Evolutionary conservation across 2,797 vertebrate species (phyloP), one percentile per base, ranked within the genome.

Genomic region (Trichosurus vulpecula): DNA sequence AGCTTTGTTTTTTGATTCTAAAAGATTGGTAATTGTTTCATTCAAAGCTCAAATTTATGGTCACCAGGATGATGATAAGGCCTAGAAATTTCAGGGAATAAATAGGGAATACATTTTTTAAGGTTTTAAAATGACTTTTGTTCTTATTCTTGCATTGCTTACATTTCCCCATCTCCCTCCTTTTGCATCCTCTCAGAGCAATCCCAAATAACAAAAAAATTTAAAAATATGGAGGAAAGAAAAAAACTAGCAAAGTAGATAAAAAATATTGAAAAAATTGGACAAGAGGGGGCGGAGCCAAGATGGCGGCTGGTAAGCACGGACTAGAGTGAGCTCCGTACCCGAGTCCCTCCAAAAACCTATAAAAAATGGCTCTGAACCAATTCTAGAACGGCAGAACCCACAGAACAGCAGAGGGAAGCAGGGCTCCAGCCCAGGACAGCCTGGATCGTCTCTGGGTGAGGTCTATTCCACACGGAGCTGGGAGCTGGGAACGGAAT

Each of bases 11-110:
- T 97, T 91, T 93, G 47, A 94, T 91, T 96, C 96, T 47, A 74
- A 41, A 97, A 93, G 30, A 74, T 66, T 90, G 74, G 52, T 87
- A 2, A 29, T 97, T 95, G 90, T 89, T 95, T 16, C n/a, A 95
- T 90, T 94, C 95, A 97, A 97, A 98, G 94, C 81, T 97, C 58
- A 97, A 93, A 94, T 97, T 97, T 94, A 90, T 95, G 94, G 96
- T 92, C 95, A 94, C 57, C 92, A 97, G 95, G 87, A 74, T 94
- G 74, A 93, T 25, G 47, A 19, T 25, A 47, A 9, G 16, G 19
- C 2, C 35, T 13, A 90, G 92, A 96, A 96, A 94, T 96, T 90
- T 66, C 87, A 96, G 2, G 14, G 25, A 94, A 87, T 25, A 6
- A 74, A 74, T 74, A 91, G 52, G 47, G 6, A 96, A 56, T 27